Evolutionary conservation across 2,113 vertebrate species (phyloP), one percentile per base, ranked within the genome.

Genomic region (Leucopsar rothschildi): DNA sequence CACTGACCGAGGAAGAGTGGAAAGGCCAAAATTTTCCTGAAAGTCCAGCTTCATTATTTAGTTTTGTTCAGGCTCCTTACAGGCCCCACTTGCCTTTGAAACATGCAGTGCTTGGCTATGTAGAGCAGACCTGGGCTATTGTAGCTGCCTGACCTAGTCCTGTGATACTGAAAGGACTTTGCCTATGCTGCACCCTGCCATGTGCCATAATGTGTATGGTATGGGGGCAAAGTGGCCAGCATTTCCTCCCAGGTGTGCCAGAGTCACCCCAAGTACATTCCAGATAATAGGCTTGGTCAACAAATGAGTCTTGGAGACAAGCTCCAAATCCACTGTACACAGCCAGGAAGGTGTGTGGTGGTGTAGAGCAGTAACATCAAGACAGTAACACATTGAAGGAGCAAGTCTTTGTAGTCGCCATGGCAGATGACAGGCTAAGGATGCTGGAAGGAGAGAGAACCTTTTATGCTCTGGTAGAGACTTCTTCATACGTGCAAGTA

Each of bases 121-220:
- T 18, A 57, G 21, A 70, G 29, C 57, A 86, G 25, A 29, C 42
- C 20, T 25, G 39, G 49, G 19, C 19, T 52, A 9, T 22, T 47
- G 31, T 2, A 84, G 52, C 47, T 84, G 35, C 44, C 72, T n/a
- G 33, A 75, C 20, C 6, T 57, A 49, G 25, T 40, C 35, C 56
- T 59, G 28, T 4, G 28, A 52, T 21, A 33, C 7, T 49, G n/a
- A 29, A 72, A 42, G 82, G 59, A 82, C 63, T 94, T 93, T 33
- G 49, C 25, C 31, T 85, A 6, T 10, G 33, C 9, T 2, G 0
- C 45, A 31, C 18, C 39, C 15, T 64, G 19, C 9, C 15, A 35
- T 0, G 2, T 37, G 23, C 29, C 45, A 65, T 22, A 44, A 82
- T 2, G 0, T 15, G 28, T 6, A 12, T 0, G 0, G 20, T 27